phyloP scores from a whole-genome alignment of 2,888 invertebrate species.

The Cephus rjabovi region DNA sequence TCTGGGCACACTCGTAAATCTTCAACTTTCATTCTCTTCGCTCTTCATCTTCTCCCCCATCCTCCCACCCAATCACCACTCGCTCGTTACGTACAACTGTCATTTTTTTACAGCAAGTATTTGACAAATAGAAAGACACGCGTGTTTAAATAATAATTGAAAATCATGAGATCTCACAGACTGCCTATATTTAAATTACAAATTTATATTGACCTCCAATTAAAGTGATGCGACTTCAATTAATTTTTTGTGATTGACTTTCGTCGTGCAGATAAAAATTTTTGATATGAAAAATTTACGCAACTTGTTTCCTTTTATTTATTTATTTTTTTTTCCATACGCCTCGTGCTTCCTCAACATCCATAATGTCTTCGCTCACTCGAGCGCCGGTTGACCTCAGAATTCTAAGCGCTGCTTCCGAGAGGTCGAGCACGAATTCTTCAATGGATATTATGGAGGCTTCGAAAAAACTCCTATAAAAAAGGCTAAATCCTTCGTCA shows the following conservation, averaged over 20 bases:
- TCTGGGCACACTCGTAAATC: conserved; percentile 60
- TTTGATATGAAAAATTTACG: neutral
- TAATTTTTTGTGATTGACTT: neutral
- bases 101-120: neutral
- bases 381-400: neutral
- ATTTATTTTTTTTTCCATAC: neutral
- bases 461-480: conserved; percentile 42
- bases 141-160: neutral
- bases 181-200: neutral
- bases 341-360: neutral
- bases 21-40: conserved; percentile 38
- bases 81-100: conserved; percentile 13
- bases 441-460: conserved; percentile 13
- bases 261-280: neutral
- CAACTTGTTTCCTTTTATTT: too few species aligned
- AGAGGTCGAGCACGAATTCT: neutral
- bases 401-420: neutral
- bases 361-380: neutral
- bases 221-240: neutral
- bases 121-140: neutral
- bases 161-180: neutral
- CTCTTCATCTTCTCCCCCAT: conserved; percentile 21
- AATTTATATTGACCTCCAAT: neutral
- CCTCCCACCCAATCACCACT: conserved; percentile 4
- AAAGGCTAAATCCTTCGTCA: conserved; percentile 47